Conservation (phyloP, 1,140 invertebrate genomes). For the Sarcophaga bullata region DNA sequence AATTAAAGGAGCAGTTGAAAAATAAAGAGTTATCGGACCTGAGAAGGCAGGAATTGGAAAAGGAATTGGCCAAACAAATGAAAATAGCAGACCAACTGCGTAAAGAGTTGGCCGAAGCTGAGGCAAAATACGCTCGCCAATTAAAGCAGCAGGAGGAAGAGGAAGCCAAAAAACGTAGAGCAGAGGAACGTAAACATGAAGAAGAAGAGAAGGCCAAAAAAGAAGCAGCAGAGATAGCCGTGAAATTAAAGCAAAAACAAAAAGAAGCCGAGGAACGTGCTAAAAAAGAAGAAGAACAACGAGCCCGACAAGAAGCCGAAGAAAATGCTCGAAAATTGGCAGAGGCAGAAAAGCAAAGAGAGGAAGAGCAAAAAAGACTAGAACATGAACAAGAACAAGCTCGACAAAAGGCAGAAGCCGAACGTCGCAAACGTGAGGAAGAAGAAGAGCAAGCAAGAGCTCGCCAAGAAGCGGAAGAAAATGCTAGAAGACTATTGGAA, state of each 20-base stretch:
- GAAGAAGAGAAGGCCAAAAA: slow-evolving; percentile 43
- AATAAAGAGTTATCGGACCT: slow-evolving; percentile 7
- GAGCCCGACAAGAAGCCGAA: background rate
- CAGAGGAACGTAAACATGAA: slow-evolving; percentile 34
- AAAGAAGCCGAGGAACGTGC: slow-evolving; percentile 43
- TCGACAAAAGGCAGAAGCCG: background rate
- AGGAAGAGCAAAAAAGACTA: slow-evolving; percentile 25
- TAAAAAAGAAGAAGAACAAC: background rate
- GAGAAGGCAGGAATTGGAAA: slow-evolving; percentile 49
- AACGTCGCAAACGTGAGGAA: slow-evolving; percentile 33
- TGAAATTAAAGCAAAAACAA: slow-evolving; percentile 46
- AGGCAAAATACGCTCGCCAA: slow-evolving; percentile 48
- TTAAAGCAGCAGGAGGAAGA: slow-evolving; percentile 44
- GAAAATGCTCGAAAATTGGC: background rate
- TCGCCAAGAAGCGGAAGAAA: slow-evolving; percentile 27
- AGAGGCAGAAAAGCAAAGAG: slow-evolving; percentile 44
- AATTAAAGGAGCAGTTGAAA: slow-evolving; percentile 30
- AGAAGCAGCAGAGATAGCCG: slow-evolving; percentile 43
- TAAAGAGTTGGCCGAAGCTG: slow-evolving; percentile 55
- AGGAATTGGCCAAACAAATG: slow-evolving; percentile 54
- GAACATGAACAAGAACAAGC: background rate
- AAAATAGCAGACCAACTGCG: slow-evolving; percentile 57
- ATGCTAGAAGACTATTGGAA: background rate
- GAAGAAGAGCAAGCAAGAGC: slow-evolving; percentile 29
- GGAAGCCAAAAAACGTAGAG: background rate